phyloP scores from a whole-genome alignment of 2,113 vertebrate genomes.

The Colossoma macropomum region DNA sequence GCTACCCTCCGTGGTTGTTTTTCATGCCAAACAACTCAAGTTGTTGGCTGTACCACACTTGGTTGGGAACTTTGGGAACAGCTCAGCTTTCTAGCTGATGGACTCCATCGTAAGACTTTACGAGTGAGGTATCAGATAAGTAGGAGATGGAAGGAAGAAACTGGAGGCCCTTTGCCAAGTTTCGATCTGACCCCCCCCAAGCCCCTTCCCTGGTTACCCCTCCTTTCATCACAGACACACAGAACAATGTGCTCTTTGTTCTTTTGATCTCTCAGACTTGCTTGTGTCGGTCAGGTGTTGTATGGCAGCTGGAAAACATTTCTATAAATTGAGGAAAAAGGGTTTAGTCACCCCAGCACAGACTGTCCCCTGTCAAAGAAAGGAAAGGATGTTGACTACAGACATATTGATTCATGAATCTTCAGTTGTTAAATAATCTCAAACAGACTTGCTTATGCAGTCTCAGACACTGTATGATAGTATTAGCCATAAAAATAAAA shows the following conservation, averaged over 20 bases:
- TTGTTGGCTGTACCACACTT: neutral
- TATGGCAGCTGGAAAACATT: neutral
- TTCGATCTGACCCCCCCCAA: neutral
- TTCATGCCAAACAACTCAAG: neutral
- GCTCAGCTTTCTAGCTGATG: neutral
- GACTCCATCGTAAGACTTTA: neutral
- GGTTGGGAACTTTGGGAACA: neutral
- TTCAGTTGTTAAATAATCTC: no score
- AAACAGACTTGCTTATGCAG: no score
- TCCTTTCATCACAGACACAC: conserved; percentile 3
- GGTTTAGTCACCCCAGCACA: neutral
- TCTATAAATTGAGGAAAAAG: neutral
- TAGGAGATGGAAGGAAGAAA: neutral
- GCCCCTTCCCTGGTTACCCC: neutral
- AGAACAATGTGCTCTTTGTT: conserved; percentile 37
- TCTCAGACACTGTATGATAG: no score
- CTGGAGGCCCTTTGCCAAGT: neutral
- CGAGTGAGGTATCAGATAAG: neutral
- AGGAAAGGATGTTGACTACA: neutral
- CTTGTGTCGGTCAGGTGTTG: conserved; percentile 18
- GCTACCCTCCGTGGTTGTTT: neutral
- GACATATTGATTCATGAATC: neutral
- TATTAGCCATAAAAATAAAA: no score
- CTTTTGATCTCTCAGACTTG: conserved; percentile 18
- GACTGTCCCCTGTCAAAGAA: neutral